Evolutionary conservation across 2,888 invertebrate genomes (phyloP).

Genomic region (Seladonia tumulorum): DNA sequence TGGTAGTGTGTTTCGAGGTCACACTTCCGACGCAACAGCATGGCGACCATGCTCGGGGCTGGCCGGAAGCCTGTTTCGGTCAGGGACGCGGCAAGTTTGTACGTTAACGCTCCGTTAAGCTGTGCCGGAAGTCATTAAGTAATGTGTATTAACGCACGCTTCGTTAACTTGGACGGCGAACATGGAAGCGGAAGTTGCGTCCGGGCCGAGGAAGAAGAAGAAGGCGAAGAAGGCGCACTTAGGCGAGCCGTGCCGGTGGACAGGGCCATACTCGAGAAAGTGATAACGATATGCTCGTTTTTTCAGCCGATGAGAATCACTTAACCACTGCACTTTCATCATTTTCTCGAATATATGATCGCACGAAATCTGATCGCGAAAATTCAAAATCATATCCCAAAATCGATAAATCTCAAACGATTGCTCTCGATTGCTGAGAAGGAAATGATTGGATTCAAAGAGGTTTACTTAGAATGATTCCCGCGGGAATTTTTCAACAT

Average conservation of each 20-base stretch:
- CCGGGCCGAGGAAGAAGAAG: background rate
- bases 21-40: slow-evolving; percentile 11
- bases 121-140: slow-evolving; percentile 55
- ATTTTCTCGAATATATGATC: background rate
- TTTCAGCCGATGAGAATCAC: background rate
- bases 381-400: too few species aligned
- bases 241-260: background rate
- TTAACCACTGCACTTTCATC: background rate
- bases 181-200: slow-evolving; percentile 42
- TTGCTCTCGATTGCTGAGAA: background rate
- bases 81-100: slow-evolving; percentile 47
- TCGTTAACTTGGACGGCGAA: slow-evolving; percentile 44
- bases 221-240: background rate
- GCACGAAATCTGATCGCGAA: too few species aligned
- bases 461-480: background rate
- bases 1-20: slow-evolving; percentile 23
- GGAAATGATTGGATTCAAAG: background rate
- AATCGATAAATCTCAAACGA: too few species aligned
- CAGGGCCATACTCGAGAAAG: background rate
- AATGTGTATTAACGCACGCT: slow-evolving; percentile 50
- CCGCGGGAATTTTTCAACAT: background rate
- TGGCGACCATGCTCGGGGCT: slow-evolving; percentile 21
- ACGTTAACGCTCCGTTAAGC: slow-evolving; percentile 51
- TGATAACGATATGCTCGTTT: background rate
- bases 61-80: slow-evolving; percentile 32